Evolutionary conservation across 2,888 invertebrate species (phyloP), one percentile per base, ranked within the genome.

Genomic region (Agriopis marginaria): DNA sequence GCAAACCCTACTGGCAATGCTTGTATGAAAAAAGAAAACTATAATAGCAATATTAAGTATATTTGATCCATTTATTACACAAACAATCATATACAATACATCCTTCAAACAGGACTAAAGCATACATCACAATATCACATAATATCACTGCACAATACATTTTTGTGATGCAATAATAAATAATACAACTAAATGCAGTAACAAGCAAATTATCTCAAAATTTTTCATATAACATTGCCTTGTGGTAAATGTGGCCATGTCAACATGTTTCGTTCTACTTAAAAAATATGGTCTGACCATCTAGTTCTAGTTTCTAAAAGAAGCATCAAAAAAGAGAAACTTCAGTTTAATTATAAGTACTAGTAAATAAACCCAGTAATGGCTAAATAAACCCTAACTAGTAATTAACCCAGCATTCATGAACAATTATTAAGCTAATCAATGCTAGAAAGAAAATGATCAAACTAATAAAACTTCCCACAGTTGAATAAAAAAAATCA

Each of bases 91-190:
- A 56, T 17, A 42, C 17, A 56, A 56, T 17, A 42, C 42, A 56
- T 17, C 17, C 9, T 44, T 42, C 7, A 14, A 55, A 42, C 42
- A 56, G 9, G 40, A 65, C 10, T 47, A 45, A 45, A 50, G 51
- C 54, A 55, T 54, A 66, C 66, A 61, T 60, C 49, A 42, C 60
- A 17, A 39, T 45, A 45, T 50, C 45, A 66, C 45, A 70, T 60
- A 53, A 47, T 63, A 70, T 67, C 63, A 74, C 66, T 65, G 45
- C 55, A 68, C 68, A 64, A 70, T 73, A 54, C 62, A 68, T 53
- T 53, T 56, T 23, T 40, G 32, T 53, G 42, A 53, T 53, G n/a
- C n/a, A 44, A 51, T 17, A 44, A 62, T 42, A 53, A 53, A 53
- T 44, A 11, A 9, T 50, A 62, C 8, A 32, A 45, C 53, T 62